Evolutionary conservation across 2,113 vertebrate species (phyloP).

Genomic region (Menura novaehollandiae): DNA sequence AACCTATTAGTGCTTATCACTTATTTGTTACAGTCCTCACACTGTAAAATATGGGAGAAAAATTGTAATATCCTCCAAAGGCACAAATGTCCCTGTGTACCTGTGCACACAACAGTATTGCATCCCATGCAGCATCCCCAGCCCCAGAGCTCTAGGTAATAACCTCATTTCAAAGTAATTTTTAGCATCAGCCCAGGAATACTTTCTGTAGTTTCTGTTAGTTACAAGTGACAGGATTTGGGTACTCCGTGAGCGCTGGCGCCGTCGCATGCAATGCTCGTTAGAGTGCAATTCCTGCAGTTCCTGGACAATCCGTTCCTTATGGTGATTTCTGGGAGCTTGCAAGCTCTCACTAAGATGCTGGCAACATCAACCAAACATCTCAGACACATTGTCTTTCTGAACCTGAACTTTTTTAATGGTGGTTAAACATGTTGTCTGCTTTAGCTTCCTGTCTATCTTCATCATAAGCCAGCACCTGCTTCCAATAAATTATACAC

Average conservation of each 20-base stretch:
- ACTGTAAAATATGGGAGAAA: not conserved
- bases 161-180: slow-evolving; percentile 53
- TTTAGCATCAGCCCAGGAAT: slow-evolving; percentile 49
- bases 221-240: slow-evolving; percentile 48
- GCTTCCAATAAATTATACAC: slow-evolving; percentile 80
- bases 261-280: slow-evolving; percentile 45
- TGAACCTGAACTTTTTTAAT: slow-evolving; percentile 74
- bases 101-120: too few species aligned
- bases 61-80: not conserved
- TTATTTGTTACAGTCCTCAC: not conserved
- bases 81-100: not conserved
- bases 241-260: slow-evolving; percentile 60
- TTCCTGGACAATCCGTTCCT: slow-evolving; percentile 68
- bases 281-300: slow-evolving; percentile 65
- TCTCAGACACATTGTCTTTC: slow-evolving; percentile 76
- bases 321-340: slow-evolving; percentile 58
- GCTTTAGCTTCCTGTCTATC: slow-evolving; percentile 79
- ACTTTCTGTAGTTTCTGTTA: slow-evolving; percentile 28
- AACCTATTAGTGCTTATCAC: not conserved
- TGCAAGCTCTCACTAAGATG: slow-evolving; percentile 43
- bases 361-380: slow-evolving; percentile 73
- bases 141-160: not conserved
- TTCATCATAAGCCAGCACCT: slow-evolving; percentile 77
- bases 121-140: not conserved
- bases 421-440: slow-evolving; percentile 78